Percentiles rank a stretch among this genome's conserved stretches.
phyloP scores from a whole-genome alignment of 2,797 vertebrate species.

The Pelochelys cantorii region DNA sequence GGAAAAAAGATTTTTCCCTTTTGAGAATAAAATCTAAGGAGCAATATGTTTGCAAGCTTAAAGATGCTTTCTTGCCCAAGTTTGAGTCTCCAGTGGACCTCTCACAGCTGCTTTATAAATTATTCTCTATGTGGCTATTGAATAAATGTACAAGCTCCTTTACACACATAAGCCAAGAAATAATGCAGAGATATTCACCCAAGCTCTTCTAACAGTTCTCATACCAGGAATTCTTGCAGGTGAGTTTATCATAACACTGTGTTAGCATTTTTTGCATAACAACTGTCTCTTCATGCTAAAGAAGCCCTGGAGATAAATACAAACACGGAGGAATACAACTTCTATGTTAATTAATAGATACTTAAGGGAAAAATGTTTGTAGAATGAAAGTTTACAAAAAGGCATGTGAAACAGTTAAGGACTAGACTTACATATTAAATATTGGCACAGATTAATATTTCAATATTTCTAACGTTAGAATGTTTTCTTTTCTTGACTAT shows the following conservation, averaged over 20 bases:
- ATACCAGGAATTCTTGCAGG: slow-evolving; percentile 62
- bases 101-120: slow-evolving; percentile 56
- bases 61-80: slow-evolving; percentile 24
- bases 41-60: not conserved
- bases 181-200: slow-evolving; percentile 42
- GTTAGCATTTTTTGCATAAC: slow-evolving; percentile 65
- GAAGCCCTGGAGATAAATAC: slow-evolving; percentile 70
- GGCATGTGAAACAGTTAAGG: not conserved
- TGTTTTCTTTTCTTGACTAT: slow-evolving; percentile 21
- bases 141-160: slow-evolving; percentile 28
- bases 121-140: not conserved
- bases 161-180: slow-evolving; percentile 45
- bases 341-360: slow-evolving; percentile 68
- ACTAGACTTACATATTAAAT: slow-evolving; percentile 1
- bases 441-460: not conserved
- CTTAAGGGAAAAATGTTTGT: slow-evolving; percentile 34
- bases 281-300: slow-evolving; percentile 69
- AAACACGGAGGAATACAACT: slow-evolving; percentile 34
- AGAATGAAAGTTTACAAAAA: not conserved
- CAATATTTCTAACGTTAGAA: slow-evolving; percentile 4
- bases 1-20: not conserved
- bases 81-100: slow-evolving; percentile 28
- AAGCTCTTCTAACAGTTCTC: slow-evolving; percentile 66
- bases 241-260: slow-evolving; percentile 66
- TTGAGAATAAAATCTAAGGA: slow-evolving; percentile 8